Evolutionary conservation across 2,113 vertebrate species (phyloP).

Genomic region (Leucopternis melanops): DNA sequence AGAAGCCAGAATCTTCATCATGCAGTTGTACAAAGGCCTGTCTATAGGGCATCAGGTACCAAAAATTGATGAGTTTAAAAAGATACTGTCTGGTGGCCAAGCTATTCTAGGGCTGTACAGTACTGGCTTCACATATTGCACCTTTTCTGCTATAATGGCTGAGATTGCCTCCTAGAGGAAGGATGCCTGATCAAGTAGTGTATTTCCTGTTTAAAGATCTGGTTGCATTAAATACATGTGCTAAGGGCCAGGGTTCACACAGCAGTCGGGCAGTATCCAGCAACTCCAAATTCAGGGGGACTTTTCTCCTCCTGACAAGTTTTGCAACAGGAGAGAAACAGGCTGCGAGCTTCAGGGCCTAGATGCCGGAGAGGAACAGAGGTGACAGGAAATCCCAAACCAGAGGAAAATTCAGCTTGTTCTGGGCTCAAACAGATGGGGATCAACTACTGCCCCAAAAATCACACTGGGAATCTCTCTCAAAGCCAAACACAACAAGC

Average conservation of each 20-base stretch:
- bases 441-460: not conserved
- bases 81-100: not conserved
- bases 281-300: too few relatives aligned
- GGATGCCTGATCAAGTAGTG: not conserved
- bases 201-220: not conserved
- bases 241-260: too few relatives aligned
- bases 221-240: not conserved
- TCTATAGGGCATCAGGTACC: not conserved
- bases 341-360: too few relatives aligned
- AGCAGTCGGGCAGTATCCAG: too few relatives aligned
- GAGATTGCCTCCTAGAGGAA: not conserved
- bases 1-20: not conserved
- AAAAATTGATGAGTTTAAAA: not conserved
- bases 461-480: not conserved
- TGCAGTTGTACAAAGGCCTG: not conserved
- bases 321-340: too few relatives aligned
- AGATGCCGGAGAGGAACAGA: too few relatives aligned
- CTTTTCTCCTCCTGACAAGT: too few relatives aligned
- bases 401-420: too few relatives aligned
- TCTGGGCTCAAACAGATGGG: not conserved
- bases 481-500: slow-evolving; percentile 11
- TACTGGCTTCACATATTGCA: not conserved
- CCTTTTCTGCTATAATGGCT: not conserved
- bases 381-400: too few relatives aligned
- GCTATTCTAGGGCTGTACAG: not conserved